A percentile compares a stretch with the other conserved stretches of the same genome.
Evolutionary conservation across 2,888 invertebrate species (phyloP).

Genomic region (Oscheius sp.): DNA sequence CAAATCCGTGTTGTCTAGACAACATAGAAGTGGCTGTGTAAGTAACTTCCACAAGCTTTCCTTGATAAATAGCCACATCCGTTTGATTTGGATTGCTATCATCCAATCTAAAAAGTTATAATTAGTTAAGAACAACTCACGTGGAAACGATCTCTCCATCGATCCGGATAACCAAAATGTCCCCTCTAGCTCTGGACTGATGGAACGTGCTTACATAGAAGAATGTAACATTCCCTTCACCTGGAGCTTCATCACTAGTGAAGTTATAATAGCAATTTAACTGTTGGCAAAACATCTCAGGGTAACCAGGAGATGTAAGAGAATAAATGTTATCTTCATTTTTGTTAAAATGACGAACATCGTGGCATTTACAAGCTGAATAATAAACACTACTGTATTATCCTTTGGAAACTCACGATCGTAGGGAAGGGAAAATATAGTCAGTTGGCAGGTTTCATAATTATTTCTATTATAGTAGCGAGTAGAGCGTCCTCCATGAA

Average conservation of each 20-base stretch:
- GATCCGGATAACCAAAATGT: neutral
- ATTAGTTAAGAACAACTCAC: neutral
- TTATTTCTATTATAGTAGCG: no score
- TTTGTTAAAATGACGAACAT: no score
- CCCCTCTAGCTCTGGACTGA: neutral
- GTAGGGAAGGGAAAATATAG: neutral
- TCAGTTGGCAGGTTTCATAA: neutral
- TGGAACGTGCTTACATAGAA: neutral
- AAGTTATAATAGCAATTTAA: slow-evolving; percentile 10
- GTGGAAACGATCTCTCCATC: neutral
- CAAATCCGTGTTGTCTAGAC: neutral
- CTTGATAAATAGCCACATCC: neutral
- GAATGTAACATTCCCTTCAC: neutral
- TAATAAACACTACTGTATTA: neutral
- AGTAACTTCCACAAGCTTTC: neutral
- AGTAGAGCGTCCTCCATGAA: no score
- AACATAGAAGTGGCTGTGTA: neutral
- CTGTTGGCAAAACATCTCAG: neutral
- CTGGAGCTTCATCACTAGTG: neutral
- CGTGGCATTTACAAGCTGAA: slow-evolving; percentile 9
- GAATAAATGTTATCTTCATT: no score
- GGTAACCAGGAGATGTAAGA: slow-evolving; percentile 10
- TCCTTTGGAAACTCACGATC: neutral
- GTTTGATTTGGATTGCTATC: neutral
- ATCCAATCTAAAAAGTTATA: neutral